Conservation (phyloP, 2,797 vertebrate genomes). For the Babyrousa celebensis region DNA sequence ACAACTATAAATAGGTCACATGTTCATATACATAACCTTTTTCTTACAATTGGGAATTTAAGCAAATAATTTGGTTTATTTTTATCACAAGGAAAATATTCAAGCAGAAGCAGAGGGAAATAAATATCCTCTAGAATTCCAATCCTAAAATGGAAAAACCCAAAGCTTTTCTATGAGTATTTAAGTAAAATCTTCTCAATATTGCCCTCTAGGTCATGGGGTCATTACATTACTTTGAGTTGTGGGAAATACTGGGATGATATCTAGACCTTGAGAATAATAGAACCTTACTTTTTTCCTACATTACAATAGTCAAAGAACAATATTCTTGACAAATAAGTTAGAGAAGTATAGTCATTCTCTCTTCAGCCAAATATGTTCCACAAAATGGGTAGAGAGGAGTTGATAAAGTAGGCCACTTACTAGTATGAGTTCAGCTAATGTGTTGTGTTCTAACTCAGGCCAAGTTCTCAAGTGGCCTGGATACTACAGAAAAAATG, state of each 20-base stretch:
- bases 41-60: slow-evolving; percentile 34
- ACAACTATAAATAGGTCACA: slow-evolving; percentile 25
- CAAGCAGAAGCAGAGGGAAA: neutral
- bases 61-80: slow-evolving; percentile 63
- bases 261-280: neutral
- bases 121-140: slow-evolving; percentile 14
- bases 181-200: slow-evolving; percentile 27
- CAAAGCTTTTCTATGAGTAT: neutral
- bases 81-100: slow-evolving; percentile 54
- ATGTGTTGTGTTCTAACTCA: neutral
- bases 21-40: slow-evolving; percentile 24
- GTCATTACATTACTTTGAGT: neutral
- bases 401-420: neutral
- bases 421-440: neutral
- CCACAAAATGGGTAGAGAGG: neutral
- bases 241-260: neutral
- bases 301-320: neutral
- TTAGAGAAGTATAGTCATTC: neutral
- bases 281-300: neutral
- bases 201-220: neutral
- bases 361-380: neutral
- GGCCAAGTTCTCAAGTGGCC: neutral
- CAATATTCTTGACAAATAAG: neutral
- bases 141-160: slow-evolving; percentile 37
- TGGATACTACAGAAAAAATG: neutral